Evolutionary conservation across 1,140 invertebrate genomes (phyloP), one percentile per base, ranked within the genome.

Genomic region (Palaemon carinicauda): DNA sequence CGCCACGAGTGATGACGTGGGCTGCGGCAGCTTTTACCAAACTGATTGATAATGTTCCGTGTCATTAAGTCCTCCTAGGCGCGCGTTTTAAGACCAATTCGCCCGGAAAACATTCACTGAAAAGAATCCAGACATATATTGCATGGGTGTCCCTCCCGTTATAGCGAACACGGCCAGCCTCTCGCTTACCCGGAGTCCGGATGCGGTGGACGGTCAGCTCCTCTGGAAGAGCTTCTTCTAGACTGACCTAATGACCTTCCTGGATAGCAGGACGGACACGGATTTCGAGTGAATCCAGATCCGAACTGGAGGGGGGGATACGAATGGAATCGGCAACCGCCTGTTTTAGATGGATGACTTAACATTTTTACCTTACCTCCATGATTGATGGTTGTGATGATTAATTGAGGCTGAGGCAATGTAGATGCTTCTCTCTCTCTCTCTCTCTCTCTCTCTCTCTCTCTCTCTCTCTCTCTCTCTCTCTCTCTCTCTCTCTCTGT

Each of bases 1-100:
- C 69, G 27, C 77, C 77, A 19, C 27, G 31, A 56, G n/a, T 56
- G 53, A 51, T 50, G 82, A 24, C 27, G 79, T 3, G 74, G 82
- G 82, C 60, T 78, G 53, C 80, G 83, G 77, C 24, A 31, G 77
- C 83, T 86, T 74, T 80, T 86, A 86, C 83, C 65, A 80, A 50
- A 31, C 65, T 86, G 83, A 86, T 86, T 86, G 83, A 86, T 86
- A 86, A 86, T 86, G 83, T 86, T 86, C 77, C 83, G 77, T 33
- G 27, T 86, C 83, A 86, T 86, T 86, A 86, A 24, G 41, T 53
- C 50, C 33, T 80, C 77, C 60, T 54, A 73, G 83, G 77, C 75
- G 77, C 77, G 29, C 83, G 83, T 78, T 86, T 86, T 86, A 86
- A 86, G 83, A 74, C 56, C 83, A 86, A 71, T 86, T 80, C 83